These are phyloP conservation scores for Ectemnius cavifrons DNA, from an alignment of 2,888 invertebrate species.

Conservation along the genomic window DNA sequence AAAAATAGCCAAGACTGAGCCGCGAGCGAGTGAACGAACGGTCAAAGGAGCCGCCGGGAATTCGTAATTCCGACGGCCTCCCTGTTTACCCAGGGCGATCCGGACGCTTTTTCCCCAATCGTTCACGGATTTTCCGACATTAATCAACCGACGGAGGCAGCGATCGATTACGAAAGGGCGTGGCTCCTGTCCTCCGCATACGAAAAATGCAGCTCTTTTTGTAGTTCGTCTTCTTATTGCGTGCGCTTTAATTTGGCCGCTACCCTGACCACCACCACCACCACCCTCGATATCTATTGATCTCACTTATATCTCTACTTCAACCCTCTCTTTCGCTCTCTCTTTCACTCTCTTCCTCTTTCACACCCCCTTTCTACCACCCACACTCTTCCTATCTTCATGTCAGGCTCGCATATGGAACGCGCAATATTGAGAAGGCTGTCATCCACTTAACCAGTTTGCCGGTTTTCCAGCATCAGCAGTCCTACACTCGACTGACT, in stretches of 20 bases:
- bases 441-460: too few relatives aligned
- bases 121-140: conserved; percentile 38
- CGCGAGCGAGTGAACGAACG: neutral
- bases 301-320: too few relatives aligned
- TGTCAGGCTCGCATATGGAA: neutral
- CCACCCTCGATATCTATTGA: too few relatives aligned
- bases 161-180: conserved; percentile 45
- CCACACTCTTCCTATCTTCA: neutral
- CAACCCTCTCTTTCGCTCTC: too few relatives aligned
- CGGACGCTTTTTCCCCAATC: conserved; percentile 21
- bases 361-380: too few relatives aligned
- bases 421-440: neutral
- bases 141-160: conserved; percentile 30
- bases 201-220: conserved; percentile 2
- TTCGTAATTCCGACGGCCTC: conserved; percentile 16
- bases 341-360: too few relatives aligned
- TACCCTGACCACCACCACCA: too few relatives aligned
- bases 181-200: conserved; percentile 18
- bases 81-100: conserved; percentile 21
- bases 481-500: neutral
- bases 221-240: neutral
- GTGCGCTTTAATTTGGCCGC: neutral
- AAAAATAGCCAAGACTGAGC: conserved; percentile 3
- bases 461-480: neutral
- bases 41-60: conserved; percentile 25